Conservation (phyloP, 2,113 vertebrate genomes). For the Sander lucioperca region DNA sequence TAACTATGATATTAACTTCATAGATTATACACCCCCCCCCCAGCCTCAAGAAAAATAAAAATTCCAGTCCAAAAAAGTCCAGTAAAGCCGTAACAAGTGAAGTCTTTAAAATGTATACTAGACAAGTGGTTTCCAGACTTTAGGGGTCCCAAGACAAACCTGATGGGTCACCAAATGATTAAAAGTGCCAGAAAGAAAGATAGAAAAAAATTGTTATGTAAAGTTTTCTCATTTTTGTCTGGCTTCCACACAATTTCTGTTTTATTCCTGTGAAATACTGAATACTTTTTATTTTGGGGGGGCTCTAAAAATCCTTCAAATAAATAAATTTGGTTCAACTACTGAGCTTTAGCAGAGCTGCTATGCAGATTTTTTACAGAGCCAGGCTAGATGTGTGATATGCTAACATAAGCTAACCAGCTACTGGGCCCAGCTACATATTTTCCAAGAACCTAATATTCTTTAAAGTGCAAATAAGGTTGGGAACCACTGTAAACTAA, state of each 20-base stretch:
- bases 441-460: background rate
- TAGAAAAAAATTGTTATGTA: background rate
- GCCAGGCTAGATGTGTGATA: too few relatives aligned
- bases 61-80: too few relatives aligned
- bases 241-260: background rate
- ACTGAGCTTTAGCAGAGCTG: background rate
- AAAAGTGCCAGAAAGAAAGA: background rate
- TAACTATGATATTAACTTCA: background rate
- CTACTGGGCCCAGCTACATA: background rate
- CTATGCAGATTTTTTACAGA: background rate
- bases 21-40: too few relatives aligned
- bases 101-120: background rate
- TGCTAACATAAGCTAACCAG: background rate
- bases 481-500: slow-evolving; percentile 5
- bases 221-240: too few relatives aligned
- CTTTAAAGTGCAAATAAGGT: background rate
- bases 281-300: background rate
- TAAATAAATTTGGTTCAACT: slow-evolving; percentile 1
- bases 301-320: background rate
- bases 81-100: too few relatives aligned
- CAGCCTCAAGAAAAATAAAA: background rate
- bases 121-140: background rate
- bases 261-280: background rate
- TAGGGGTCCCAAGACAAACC: background rate
- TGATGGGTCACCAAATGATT: background rate